A percentile compares a stretch with the other conserved stretches of the same genome.
Evolutionary conservation across 2,888 invertebrate genomes (phyloP).

Genomic region (Trichogramma evanescens): DNA sequence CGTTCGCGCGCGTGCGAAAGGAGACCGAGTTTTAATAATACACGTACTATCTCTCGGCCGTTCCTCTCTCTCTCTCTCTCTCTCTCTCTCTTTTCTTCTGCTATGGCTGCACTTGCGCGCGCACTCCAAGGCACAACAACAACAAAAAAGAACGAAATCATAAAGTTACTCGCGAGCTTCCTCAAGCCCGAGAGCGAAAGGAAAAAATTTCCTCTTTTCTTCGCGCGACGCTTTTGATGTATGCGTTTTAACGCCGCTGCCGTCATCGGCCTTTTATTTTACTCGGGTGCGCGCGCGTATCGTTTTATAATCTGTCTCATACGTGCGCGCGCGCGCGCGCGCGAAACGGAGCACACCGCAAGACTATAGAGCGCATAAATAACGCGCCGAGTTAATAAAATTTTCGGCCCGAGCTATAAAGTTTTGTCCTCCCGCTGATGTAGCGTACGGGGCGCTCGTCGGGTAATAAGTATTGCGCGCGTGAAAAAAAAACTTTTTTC

Average conservation of each 20-base stretch:
- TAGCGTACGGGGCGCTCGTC: not conserved
- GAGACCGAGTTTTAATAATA: constrained; percentile 23
- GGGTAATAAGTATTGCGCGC: no score
- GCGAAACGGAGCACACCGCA: no score
- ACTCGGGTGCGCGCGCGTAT: constrained; percentile 23
- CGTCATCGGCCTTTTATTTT: constrained; percentile 10
- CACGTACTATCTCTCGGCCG: not conserved
- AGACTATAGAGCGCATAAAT: no score
- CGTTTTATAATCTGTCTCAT: constrained; percentile 38
- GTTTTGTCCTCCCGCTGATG: constrained; percentile 26
- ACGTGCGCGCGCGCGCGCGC: constrained; percentile 31
- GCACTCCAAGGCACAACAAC: not conserved
- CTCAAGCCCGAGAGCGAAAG: no score
- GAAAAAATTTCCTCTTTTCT: no score
- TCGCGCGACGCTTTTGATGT: no score
- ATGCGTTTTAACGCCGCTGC: no score
- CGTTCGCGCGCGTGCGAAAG: constrained; percentile 11
- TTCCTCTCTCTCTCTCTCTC: not conserved
- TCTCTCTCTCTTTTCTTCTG: not conserved
- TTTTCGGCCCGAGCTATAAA: constrained; percentile 24
- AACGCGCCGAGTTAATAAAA: constrained; percentile 34
- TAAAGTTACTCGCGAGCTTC: no score
- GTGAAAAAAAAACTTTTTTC: no score
- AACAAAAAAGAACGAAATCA: no score
- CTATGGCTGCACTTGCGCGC: not conserved